Base-by-base conservation (phyloP, 2,888 invertebrate species). In the Epirrhoe tristata region DNA sequence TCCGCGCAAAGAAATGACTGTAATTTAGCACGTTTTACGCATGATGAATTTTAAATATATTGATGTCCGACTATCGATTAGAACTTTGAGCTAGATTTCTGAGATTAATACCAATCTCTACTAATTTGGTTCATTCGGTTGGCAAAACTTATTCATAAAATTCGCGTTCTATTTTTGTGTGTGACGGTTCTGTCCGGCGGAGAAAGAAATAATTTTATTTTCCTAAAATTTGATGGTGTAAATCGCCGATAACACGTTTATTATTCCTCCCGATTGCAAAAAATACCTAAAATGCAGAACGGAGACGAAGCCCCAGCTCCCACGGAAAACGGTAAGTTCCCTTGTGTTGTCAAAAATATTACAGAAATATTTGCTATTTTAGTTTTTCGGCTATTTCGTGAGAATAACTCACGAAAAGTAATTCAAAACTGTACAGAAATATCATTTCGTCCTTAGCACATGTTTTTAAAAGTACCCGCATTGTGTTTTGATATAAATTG, bases 131-230 rank as follows among this genome's bases (percentile, higher is more conserved):
- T 77, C 79, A 77, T 76, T 79, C 81, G 77, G 88, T 89, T 88
- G 87, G 88, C 85, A 82, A 85, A 86, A 87, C 86, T 91, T 89
- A 88, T 90, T 92, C 90, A 88, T 88, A 90, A 56, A 62, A 61
- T 87, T 91, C 92, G 89, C 90, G 89, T 93, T 93, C 93, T 93
- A 93, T 93, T 93, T 93, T 93, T 91, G 92, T 91, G 93, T 89
- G 91, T 93, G 93, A 93, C 93, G 92, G 93, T 89, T 87, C 89
- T 83, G 88, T 91, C 82, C 82, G 84, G 84, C 86, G 77, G 81
- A 83, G 77, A 85, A 86, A 80, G 81, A 85, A 68, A 64, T 52
- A 58, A 48, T 83, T 84, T 80, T 83, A 86, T 81, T 89, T 90
- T 85, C 81, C 81, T 83, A 84, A 82, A 87, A 83, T 87, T 88